Conservation (phyloP, 2,797 vertebrate genomes). For the Lacerta viridis region DNA sequence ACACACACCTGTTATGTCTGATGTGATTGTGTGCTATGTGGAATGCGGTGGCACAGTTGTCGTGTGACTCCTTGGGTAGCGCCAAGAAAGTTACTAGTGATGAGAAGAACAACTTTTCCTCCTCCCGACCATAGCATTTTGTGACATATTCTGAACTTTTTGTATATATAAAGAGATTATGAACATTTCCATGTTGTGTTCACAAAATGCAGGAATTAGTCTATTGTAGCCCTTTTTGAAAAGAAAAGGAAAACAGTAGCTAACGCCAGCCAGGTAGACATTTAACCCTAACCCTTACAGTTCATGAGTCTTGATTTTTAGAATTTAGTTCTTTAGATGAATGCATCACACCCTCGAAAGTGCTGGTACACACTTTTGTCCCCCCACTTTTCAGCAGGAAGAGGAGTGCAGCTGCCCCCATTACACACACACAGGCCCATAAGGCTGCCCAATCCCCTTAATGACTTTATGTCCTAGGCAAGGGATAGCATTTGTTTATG, state of each 20-base stretch:
- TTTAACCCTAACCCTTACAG: background rate
- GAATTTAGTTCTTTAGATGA: background rate
- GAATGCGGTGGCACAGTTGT: background rate
- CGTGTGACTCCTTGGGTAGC: background rate
- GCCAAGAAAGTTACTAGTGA: background rate
- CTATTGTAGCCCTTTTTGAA: background rate
- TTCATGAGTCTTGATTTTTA: background rate
- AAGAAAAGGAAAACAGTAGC: background rate
- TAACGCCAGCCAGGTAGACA: no score
- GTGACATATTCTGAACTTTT: background rate
- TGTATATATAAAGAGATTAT: background rate
- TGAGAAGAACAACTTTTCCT: no score
- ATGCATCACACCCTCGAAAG: no score
- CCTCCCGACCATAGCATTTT: background rate
- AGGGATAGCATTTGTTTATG: background rate
- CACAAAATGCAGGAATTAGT: background rate
- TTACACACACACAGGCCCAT: no score
- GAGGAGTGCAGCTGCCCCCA: background rate
- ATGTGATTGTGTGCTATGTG: background rate
- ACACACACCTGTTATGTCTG: background rate
- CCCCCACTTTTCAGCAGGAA: background rate
- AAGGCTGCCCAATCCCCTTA: background rate
- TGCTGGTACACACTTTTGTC: background rate
- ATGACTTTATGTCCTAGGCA: no score
- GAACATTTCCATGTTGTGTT: background rate